Conservation (phyloP, 2,888 invertebrate genomes). For the Homarus gammarus region DNA sequence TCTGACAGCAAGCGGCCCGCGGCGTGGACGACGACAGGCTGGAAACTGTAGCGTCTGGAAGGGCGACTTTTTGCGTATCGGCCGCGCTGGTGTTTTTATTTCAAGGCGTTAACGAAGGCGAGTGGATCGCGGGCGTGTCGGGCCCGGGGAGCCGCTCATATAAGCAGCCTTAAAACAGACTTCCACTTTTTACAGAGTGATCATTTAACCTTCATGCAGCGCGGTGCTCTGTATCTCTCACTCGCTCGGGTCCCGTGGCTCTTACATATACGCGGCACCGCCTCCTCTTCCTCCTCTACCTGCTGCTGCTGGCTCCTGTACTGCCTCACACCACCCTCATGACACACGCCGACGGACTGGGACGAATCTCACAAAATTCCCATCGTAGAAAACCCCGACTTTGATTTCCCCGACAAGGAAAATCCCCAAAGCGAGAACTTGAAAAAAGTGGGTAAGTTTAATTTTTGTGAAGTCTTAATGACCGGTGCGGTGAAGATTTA, state of each 20-base stretch:
- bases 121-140: background rate
- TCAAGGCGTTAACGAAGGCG: conserved; percentile 16
- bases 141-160: background rate
- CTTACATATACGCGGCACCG: background rate
- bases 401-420: no score
- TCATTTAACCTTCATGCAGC: no score
- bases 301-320: background rate
- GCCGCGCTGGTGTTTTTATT: conserved; percentile 7
- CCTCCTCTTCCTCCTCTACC: no score
- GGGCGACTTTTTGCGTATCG: conserved; percentile 22
- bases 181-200: no score
- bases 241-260: background rate
- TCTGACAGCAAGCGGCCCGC: no score
- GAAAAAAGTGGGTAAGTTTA: no score
- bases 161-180: no score
- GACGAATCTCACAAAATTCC: no score
- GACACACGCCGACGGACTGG: background rate
- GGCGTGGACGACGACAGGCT: background rate
- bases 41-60: background rate
- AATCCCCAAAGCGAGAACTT: no score
- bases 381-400: no score
- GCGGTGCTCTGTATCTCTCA: background rate
- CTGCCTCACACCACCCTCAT: background rate
- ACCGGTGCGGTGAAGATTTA: no score
- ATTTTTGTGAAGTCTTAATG: no score